A percentile compares a stretch with the other conserved stretches of the same genome.
Evolutionary conservation across 2,113 vertebrate species (phyloP).

Genomic region (Mormoops blainvillei): DNA sequence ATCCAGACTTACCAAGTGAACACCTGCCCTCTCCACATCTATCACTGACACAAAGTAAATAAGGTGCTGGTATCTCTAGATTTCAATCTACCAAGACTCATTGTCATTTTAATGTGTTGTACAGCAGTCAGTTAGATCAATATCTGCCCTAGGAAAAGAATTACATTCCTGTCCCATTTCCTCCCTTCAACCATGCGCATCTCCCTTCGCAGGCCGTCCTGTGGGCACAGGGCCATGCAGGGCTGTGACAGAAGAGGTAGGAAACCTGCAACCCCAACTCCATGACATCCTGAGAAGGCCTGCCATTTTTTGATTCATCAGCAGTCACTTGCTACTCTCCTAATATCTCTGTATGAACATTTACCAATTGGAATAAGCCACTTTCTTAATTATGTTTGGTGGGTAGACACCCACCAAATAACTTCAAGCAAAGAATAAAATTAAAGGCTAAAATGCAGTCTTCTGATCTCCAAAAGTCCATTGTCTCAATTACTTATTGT

Average conservation of each 20-base stretch:
- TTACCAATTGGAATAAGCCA: not conserved
- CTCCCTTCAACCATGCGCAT: not conserved
- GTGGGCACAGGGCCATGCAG: not conserved
- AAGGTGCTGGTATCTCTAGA: conserved; percentile 10
- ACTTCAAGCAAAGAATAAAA: not conserved
- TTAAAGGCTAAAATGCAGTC: conserved; percentile 3
- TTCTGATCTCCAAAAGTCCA: not conserved
- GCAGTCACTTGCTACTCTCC: not conserved
- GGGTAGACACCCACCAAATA: not conserved
- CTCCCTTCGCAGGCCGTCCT: not conserved
- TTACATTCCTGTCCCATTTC: not conserved
- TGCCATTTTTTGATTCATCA: not conserved
- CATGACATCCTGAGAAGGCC: not conserved
- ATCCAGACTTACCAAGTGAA: conserved; percentile 36
- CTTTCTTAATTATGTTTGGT: not conserved
- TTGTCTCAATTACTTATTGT: not conserved
- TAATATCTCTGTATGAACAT: not conserved
- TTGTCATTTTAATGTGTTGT: not conserved
- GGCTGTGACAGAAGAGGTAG: not conserved
- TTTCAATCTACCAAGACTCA: not conserved
- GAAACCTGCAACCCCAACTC: not conserved
- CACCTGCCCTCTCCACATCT: not conserved
- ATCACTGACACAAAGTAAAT: conserved; percentile 20
- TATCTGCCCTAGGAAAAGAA: not conserved
- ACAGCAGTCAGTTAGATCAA: not conserved